Evolutionary conservation across 2,888 invertebrate genomes (phyloP), one percentile per base, ranked within the genome.

Genomic region (Drosophila dives): DNA sequence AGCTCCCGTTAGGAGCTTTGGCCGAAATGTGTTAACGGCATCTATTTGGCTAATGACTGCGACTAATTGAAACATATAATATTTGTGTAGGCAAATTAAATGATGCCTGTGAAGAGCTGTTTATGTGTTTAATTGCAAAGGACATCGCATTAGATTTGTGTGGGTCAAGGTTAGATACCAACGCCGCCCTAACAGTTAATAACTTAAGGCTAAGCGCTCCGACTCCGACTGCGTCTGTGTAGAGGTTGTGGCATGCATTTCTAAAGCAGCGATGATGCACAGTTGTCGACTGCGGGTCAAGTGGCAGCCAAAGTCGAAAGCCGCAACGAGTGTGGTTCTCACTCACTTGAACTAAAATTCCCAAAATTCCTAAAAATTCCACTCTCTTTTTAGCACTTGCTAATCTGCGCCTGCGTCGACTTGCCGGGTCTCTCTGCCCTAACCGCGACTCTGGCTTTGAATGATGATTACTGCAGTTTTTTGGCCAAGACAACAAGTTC

Each of bases 211-310:
- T 71, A 33, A 64, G 75, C 66, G 65, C 51, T 36, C 26, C 7
- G 42, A 45, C 42, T 11, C 10, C 11, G 20, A 2, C 42, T 40
- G 33, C 26, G 45, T 59, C 38, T 36, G 8, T 17, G 26, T 55
- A 38, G 45, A 23, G 15, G 23, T 12, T n/a, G 49, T 55, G 26
- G 55, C 48, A 62, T 74, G 66, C 77, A 69, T 32, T 64, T 70
- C 53, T 72, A 72, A 69, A 69, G 34, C 17, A 45, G 70, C 64
- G 60, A 53, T 70, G 71, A 38, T 83, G 81, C 84, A 81, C 75
- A 75, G 75, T 65, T 80, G 71, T 58, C 68, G 69, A 77, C 83
- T 79, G 75, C 81, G 72, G 85, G 87, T 85, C 85, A 85, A 85
- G 85, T 83, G 83, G 74, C 75, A 67, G 68, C 56, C 79, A 79